Evolutionary conservation across 2,888 invertebrate species (phyloP).

Genomic region (Agrotis segetum): DNA sequence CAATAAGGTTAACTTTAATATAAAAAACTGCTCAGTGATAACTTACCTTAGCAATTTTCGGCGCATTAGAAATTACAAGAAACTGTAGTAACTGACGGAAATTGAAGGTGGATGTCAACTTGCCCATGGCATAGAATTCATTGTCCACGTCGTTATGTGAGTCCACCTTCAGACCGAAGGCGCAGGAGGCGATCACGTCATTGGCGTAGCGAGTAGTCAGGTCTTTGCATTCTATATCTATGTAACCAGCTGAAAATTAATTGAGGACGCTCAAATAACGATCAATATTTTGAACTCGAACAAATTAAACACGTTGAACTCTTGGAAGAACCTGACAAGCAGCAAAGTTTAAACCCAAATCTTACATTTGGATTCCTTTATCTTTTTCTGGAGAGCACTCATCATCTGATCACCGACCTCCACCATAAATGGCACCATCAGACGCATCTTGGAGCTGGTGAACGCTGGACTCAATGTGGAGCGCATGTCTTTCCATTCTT

Average conservation of each 20-base stretch:
- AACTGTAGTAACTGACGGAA: slow-evolving; percentile 67
- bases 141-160: slow-evolving; percentile 89
- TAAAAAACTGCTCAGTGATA: not conserved
- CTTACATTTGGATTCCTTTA: slow-evolving; percentile 70
- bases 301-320: too few relatives aligned
- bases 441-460: slow-evolving; percentile 88
- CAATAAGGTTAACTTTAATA: not conserved
- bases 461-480: slow-evolving; percentile 89
- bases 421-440: slow-evolving; percentile 84
- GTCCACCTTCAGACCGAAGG: slow-evolving; percentile 90
- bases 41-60: slow-evolving; percentile 68
- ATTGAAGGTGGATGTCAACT: slow-evolving; percentile 77
- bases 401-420: slow-evolving; percentile 81
- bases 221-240: slow-evolving; percentile 85
- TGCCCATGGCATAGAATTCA: slow-evolving; percentile 89
- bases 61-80: slow-evolving; percentile 64
- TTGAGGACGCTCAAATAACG: not conserved
- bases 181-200: slow-evolving; percentile 89
- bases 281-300: too few relatives aligned
- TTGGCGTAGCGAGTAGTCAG: slow-evolving; percentile 84
- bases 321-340: too few relatives aligned
- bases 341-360: not conserved
- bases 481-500: slow-evolving; percentile 85
- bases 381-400: slow-evolving; percentile 67
- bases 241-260: slow-evolving; percentile 63